Percentiles rank a stretch among this genome's conserved stretches.
Evolutionary conservation across 2,113 vertebrate species (phyloP).

Genomic region (Ctenodactylus gundi): DNA sequence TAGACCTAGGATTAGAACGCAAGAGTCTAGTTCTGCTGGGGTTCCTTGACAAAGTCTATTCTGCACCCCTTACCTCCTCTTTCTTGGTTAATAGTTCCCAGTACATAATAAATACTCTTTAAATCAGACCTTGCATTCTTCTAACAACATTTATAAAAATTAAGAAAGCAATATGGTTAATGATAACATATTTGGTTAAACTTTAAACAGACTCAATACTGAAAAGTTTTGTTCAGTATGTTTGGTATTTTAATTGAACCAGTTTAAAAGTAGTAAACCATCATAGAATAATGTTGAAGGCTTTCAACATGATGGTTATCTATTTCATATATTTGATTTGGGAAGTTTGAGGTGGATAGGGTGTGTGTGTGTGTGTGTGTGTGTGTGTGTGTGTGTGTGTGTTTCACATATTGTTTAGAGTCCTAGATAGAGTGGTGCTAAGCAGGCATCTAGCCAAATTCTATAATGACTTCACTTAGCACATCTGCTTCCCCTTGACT

Average conservation of each 20-base stretch:
- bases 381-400: neutral
- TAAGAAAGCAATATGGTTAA: neutral
- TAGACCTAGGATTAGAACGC: neutral
- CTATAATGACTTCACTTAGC: conserved; percentile 2
- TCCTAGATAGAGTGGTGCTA: conserved; percentile 69
- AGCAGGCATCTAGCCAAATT: conserved; percentile 65
- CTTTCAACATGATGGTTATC: neutral
- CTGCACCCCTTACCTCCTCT: neutral
- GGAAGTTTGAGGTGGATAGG: neutral
- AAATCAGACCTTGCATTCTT: neutral
- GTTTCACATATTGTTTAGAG: conserved; percentile 43
- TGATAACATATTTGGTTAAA: neutral
- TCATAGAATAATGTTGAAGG: conserved; percentile 17
- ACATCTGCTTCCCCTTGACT: conserved; percentile 74
- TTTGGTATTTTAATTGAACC: neutral
- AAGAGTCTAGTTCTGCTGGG: neutral
- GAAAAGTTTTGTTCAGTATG: conserved; percentile 41
- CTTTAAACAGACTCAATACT: neutral
- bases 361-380: neutral
- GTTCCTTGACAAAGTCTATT: neutral
- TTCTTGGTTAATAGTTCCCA: neutral
- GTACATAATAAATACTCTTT: neutral
- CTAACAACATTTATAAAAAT: neutral
- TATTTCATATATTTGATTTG: neutral
- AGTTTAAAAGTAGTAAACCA: neutral